Evolutionary conservation across 2,888 invertebrate species (phyloP), one percentile per base, ranked within the genome.

Genomic region (Agrenia bidenticulata): DNA sequence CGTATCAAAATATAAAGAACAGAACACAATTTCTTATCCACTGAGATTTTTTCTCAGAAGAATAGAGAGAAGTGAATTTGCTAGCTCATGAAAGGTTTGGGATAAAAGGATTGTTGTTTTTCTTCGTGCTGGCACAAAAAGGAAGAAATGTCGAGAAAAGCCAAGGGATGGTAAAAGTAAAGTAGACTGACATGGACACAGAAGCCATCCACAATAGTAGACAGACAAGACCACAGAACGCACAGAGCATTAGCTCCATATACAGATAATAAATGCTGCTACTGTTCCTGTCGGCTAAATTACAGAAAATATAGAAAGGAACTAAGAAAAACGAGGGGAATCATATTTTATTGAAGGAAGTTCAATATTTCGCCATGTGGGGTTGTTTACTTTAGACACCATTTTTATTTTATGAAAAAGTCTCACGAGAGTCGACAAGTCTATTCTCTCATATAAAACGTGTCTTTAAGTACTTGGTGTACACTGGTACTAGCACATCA

Each of bases 341-440:
- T 61, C 32, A 64, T 50, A 45, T 63, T 59, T 45, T 59, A 45
- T 45, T 26, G 49, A 60, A 59, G 37, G 56, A 64, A 59, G 65
- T 70, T 70, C 66, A 67, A 71, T 69, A 73, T 71, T 73, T 71
- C 73, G 69, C 71, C 73, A 73, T 73, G 73, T 73, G 73, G 61
- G 70, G 70, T 73, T 73, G 73, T 73, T 73, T 71, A 66, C 69
- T 65, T 69, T 64, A 70, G 66, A 60, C 66, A 64, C 68, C 66
- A 71, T 68, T 68, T 71, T 71, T 67, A 70, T 66, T 67, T 62
- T 64, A 66, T 64, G 66, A 59, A 68, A 64, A 55, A 68, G 42
- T 63, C 63, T 58, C 58, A 57, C 49, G 63, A 57, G 57, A 32
- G 32, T 32, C 32, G 32, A 32, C 5, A 32, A 32, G 32, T 32